These are phyloP conservation scores for Apocheima hispidaria DNA, from an alignment of 2,888 invertebrate genomes.

Conservation along the genomic window DNA sequence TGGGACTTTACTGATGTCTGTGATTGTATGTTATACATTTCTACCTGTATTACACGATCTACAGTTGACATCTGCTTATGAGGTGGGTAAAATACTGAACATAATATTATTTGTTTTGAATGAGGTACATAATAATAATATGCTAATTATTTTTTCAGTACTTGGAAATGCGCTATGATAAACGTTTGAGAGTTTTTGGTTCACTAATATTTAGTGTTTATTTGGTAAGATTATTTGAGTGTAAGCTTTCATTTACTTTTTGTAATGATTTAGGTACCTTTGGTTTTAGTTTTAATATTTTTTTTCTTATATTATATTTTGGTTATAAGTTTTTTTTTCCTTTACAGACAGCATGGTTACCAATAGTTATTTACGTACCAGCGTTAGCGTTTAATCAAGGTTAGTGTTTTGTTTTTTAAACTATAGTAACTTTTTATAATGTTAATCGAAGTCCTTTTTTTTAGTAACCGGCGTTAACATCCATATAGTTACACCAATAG, in stretches of 20 bases:
- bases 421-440: background rate
- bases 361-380: conserved; percentile 90
- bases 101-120: background rate
- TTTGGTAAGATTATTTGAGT: conserved; percentile 80
- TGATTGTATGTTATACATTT: conserved; percentile 87
- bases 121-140: background rate
- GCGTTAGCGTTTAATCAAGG: conserved; percentile 91
- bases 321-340: background rate
- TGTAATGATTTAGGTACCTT: background rate
- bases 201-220: conserved; percentile 88
- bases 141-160: conserved; percentile 74
- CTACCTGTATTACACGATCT: conserved; percentile 90
- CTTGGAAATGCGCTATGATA: conserved; percentile 88
- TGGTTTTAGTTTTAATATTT: background rate
- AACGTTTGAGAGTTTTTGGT: conserved; percentile 88
- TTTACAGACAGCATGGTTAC: conserved; percentile 88
- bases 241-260: conserved; percentile 13
- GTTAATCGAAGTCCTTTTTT: conserved; percentile 47
- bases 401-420: conserved; percentile 49
- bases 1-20: conserved; percentile 87
- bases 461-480: conserved; percentile 91
- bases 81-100: conserved; percentile 74
- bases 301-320: too few species aligned
- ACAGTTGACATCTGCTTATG: conserved; percentile 91
- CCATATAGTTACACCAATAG: conserved; percentile 90